Percentiles rank a stretch among this genome's conserved stretches.
Conservation (phyloP, 2,888 invertebrate genomes). For the Lasius platythorax region DNA sequence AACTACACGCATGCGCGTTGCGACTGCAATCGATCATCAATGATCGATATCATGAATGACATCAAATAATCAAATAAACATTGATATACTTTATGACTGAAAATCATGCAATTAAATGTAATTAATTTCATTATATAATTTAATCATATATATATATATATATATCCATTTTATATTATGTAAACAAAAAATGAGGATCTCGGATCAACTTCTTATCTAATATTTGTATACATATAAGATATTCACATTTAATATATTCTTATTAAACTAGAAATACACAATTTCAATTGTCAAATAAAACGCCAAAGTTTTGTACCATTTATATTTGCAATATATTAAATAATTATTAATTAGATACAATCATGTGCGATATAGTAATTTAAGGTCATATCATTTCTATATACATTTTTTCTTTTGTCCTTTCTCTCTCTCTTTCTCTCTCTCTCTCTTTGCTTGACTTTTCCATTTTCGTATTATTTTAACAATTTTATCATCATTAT, state of each 20-base stretch:
- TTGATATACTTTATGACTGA: neutral
- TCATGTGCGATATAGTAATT: constrained; percentile 81
- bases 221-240: neutral
- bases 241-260: neutral
- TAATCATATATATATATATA: no score
- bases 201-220: no score
- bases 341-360: constrained; percentile 84
- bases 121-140: neutral
- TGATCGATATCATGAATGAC: neutral
- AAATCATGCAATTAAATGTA: neutral
- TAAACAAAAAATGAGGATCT: no score
- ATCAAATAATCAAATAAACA: neutral
- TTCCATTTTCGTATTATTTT: constrained; percentile 59
- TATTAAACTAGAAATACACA: neutral
- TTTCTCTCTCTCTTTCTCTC: neutral
- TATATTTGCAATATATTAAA: constrained; percentile 84
- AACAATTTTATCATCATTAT: constrained; percentile 50
- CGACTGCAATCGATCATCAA: neutral
- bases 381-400: constrained; percentile 79
- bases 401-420: constrained; percentile 77
- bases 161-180: no score
- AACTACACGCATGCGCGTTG: neutral
- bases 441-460: constrained; percentile 52
- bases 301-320: constrained; percentile 66
- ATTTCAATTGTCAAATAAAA: constrained; percentile 30